These are phyloP conservation scores for Condylura cristata DNA, from an alignment of 2,113 vertebrate species.

Conservation along the genomic window DNA sequence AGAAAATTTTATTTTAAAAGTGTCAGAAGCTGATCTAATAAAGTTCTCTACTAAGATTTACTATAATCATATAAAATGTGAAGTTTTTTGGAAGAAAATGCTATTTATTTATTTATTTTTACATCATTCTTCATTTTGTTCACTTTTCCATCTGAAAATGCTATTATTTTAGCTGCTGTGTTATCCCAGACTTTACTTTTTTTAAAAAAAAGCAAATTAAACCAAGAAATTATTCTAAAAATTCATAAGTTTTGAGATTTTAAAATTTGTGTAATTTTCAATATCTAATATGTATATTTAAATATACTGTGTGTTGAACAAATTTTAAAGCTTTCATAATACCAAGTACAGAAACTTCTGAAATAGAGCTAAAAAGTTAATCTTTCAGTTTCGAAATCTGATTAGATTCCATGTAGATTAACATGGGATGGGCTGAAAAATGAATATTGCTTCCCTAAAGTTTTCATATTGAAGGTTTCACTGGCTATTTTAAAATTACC, in stretches of 20 bases:
- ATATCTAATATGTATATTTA: not conserved
- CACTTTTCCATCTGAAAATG: too few species aligned
- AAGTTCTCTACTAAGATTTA: not conserved
- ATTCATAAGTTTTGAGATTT: not conserved
- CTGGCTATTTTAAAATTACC: not conserved
- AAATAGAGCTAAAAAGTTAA: slow-evolving; percentile 1
- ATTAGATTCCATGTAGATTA: not conserved
- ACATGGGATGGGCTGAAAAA: not conserved
- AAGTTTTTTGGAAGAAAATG: not conserved
- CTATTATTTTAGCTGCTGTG: not conserved
- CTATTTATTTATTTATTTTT: too few species aligned
- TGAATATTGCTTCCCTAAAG: not conserved
- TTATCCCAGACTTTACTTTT: slow-evolving; percentile 13
- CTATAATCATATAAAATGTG: not conserved
- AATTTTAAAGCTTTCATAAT: slow-evolving; percentile 13
- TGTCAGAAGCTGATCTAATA: not conserved
- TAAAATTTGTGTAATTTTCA: not conserved
- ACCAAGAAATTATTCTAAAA: not conserved
- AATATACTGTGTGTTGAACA: not conserved
- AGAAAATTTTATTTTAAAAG: not conserved
- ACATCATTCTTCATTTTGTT: too few species aligned
- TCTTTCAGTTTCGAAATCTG: not conserved
- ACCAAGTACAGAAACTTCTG: not conserved
- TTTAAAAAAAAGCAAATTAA: not conserved
- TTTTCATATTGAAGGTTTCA: not conserved